phyloP scores from a whole-genome alignment of 2,113 vertebrate genomes.

The Spheniscus mendiculus region DNA sequence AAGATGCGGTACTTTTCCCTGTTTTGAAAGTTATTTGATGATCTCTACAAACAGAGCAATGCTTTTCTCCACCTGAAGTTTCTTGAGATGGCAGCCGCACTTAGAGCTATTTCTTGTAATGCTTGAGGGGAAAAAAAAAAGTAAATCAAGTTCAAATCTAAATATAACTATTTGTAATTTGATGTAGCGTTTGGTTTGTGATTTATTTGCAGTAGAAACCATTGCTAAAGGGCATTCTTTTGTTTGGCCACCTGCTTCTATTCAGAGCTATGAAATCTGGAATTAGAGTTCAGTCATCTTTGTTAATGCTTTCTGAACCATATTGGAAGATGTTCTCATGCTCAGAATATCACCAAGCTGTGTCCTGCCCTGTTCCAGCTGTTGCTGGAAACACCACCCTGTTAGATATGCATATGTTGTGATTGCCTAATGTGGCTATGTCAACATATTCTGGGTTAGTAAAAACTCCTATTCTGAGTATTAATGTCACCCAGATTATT shows the following conservation, averaged over 20 bases:
- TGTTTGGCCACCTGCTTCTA: background rate
- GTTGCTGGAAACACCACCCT: background rate
- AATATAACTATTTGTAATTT: background rate
- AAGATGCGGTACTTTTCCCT: background rate
- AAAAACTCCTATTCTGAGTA: background rate
- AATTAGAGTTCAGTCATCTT: background rate
- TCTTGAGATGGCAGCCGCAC: background rate
- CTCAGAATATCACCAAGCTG: background rate
- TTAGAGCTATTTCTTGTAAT: background rate
- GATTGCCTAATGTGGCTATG: rapidly evolving
- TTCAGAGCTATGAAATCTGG: background rate
- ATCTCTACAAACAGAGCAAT: background rate
- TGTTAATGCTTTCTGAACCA: background rate
- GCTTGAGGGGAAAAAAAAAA: background rate
- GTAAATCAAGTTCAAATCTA: background rate
- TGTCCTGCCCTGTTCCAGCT: background rate
- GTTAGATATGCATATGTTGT: background rate
- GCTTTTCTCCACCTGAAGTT: background rate
- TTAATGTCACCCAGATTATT: background rate
- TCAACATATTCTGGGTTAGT: background rate
- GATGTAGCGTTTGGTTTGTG: background rate
- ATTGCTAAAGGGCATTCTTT: background rate
- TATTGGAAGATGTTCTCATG: background rate
- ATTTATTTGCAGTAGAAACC: background rate
- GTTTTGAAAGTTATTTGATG: background rate